Evolutionary conservation across 2,888 invertebrate genomes (phyloP).

Genomic region (Coelinius sp.): DNA sequence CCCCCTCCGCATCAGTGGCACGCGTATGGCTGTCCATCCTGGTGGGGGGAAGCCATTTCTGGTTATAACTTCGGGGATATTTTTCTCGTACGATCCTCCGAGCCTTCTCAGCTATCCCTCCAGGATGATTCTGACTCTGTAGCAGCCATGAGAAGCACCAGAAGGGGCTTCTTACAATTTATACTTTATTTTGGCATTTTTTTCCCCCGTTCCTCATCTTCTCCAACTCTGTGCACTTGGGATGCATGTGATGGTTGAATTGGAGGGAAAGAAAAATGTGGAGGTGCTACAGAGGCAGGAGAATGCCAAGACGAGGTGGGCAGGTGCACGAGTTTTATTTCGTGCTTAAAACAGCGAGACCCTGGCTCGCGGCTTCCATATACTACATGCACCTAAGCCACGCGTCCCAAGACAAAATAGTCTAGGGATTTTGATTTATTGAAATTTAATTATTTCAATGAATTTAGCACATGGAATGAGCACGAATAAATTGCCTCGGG

Average conservation of each 20-base stretch:
- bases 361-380: conserved; percentile 36
- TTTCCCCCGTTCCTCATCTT: not conserved
- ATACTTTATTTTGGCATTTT: conserved; percentile 34
- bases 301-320: conserved; percentile 38
- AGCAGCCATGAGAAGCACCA: not conserved
- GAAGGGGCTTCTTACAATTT: conserved; percentile 31
- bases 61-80: conserved; percentile 10
- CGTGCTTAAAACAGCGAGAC: conserved; percentile 56
- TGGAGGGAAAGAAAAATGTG: conserved; percentile 28
- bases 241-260: conserved; percentile 26
- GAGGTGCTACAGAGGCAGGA: conserved; percentile 23
- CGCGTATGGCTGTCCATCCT: conserved; percentile 22
- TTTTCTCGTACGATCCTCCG: not conserved
- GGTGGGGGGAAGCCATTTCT: conserved; percentile 31
- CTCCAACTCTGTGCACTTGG: conserved; percentile 1
- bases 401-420: not conserved
- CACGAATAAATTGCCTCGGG: not conserved
- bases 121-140: not conserved
- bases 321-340: conserved; percentile 61
- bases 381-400: conserved; percentile 10
- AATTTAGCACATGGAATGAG: not conserved
- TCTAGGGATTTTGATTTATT: not conserved
- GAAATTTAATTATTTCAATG: conserved; percentile 10
- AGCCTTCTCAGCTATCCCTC: not conserved
- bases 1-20: conserved; percentile 22